Percentiles rank a stretch among this genome's conserved stretches.
phyloP scores from a whole-genome alignment of 2,888 invertebrate genomes.

The Thysanoteuthis rhombus region DNA sequence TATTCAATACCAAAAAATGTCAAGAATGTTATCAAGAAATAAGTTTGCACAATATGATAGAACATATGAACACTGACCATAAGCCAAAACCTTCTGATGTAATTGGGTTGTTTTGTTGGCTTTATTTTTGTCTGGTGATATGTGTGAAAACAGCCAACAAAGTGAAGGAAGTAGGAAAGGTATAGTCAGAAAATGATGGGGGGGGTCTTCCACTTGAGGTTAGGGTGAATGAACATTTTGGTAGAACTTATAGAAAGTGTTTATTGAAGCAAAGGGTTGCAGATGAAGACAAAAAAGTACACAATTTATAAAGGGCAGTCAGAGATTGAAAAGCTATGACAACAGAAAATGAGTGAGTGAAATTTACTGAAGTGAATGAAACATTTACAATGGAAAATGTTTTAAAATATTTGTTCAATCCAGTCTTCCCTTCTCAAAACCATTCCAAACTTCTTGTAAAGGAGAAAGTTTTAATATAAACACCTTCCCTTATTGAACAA shows the following conservation, averaged over 20 bases:
- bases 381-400: background rate
- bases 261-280: background rate
- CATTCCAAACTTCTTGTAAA: background rate
- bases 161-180: background rate
- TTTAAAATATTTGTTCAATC: background rate
- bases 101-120: background rate
- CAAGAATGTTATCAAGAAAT: background rate
- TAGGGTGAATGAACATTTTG: too few relatives aligned
- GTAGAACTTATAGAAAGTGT: too few relatives aligned
- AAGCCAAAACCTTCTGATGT: background rate
- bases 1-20: background rate
- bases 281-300: background rate
- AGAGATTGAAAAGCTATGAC: background rate
- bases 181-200: background rate
- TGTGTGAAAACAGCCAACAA: background rate
- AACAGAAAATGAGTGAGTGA: background rate
- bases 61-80: background rate
- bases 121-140: background rate
- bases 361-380: background rate
- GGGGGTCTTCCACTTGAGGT: background rate
- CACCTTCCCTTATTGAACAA: background rate
- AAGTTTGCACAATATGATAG: background rate
- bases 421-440: background rate
- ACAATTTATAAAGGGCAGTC: too few relatives aligned
- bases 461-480: background rate